Percentiles rank a stretch among this genome's conserved stretches.
These are phyloP conservation scores for Colaptes auratus DNA, from an alignment of 2,113 vertebrate genomes.

Conservation along the genomic window DNA sequence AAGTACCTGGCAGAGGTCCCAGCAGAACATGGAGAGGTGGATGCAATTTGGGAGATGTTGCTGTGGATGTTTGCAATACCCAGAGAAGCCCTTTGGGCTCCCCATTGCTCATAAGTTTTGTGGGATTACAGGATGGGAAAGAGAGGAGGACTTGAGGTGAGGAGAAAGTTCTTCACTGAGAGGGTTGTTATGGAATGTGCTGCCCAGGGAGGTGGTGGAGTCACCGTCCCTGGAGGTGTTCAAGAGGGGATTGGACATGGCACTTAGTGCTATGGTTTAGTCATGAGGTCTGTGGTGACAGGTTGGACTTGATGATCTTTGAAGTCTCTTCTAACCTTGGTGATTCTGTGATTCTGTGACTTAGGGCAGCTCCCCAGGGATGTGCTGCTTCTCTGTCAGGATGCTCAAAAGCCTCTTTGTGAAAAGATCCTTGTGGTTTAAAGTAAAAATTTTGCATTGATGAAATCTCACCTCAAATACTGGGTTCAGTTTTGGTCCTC, in stretches of 20 bases:
- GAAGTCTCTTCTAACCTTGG: too few species aligned
- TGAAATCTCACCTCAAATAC: too few species aligned
- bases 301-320: too few species aligned
- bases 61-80: neutral
- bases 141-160: neutral
- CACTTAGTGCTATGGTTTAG: too few species aligned
- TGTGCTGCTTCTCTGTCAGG: accelerated
- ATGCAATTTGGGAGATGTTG: neutral
- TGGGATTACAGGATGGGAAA: neutral
- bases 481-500: too few species aligned
- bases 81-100: neutral
- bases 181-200: too few species aligned
- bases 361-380: accelerated
- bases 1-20: neutral
- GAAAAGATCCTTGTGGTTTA: neutral
- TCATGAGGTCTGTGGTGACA: too few species aligned
- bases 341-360: too few species aligned
- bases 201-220: too few species aligned
- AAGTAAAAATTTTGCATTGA: neutral
- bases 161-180: too few species aligned
- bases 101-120: neutral
- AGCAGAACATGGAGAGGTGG: accelerated
- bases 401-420: neutral
- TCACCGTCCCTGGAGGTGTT: too few species aligned
- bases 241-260: too few species aligned